Base-by-base conservation (phyloP, 1,140 invertebrate species). In the Metaphire vulgaris region DNA sequence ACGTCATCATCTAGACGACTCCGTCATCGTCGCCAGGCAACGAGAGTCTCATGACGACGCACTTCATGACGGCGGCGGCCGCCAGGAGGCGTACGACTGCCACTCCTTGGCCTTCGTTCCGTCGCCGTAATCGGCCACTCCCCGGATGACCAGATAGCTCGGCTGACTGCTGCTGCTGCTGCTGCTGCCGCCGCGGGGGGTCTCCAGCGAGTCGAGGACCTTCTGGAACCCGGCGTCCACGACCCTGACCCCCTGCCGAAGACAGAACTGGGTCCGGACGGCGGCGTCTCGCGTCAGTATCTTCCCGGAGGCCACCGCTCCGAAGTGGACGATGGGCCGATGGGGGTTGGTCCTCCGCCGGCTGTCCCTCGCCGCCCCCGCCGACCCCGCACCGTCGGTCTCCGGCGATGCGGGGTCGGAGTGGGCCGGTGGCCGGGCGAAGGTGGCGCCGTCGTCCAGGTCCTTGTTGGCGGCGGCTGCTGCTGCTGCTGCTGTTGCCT, bases 31-130 rank as follows among this genome's bases (percentile, higher is more conserved):
- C 41, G 6, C 21, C 41, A 12, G 41, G 41, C 21, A 56, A 21
- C 6, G 41, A 21, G 21, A 56, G 41, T 21, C 41, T 56, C 41
- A 56, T 56, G 21, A 56, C 41, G 41, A 56, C 21, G 41, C 41
- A 56, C 41, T 56, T 56, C 41, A 56, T 56, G 41, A 56, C 41
- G 41, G 93, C 91, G 0, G 96, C 96, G 14, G 96, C 95, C 0
- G 91, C 91, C 0, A 98, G 87, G 95, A 91, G 0, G 95, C 92
- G 85, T 94, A 95, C 0, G 95, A 93, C 84, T 97, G 95, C 96
- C 96, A 99, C 83, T 97, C 94, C 26, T 69, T 66, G 26, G 15
- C 26, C 1, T 32, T 33, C 14, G 56, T 66, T 1, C 74, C 74
- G 65, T 74, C 74, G 41, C 31, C 21, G 30, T 74, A 74, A 32